A percentile compares a stretch with the other conserved stretches of the same genome.
Evolutionary conservation across 2,888 invertebrate species (phyloP).

Genomic region (Drosophila antonietae): DNA sequence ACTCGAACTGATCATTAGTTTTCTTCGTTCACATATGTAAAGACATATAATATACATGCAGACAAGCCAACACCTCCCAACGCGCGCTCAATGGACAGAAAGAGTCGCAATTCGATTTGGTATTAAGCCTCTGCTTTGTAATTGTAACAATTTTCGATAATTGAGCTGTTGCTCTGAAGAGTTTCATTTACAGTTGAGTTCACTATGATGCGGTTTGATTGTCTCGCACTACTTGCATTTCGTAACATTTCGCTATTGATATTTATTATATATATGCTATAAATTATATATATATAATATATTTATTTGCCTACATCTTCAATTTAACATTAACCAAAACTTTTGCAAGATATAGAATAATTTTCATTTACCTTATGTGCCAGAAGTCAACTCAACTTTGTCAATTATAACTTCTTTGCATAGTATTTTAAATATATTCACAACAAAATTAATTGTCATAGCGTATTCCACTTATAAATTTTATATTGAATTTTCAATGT

Average conservation of each 20-base stretch:
- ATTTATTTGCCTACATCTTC: too few relatives aligned
- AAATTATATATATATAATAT: background rate
- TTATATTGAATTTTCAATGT: too few relatives aligned
- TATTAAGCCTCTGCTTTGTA: constrained; percentile 30
- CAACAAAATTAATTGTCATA: too few relatives aligned
- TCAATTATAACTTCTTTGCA: too few relatives aligned
- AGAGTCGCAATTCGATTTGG: constrained; percentile 63
- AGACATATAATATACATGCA: background rate
- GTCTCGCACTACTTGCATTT: background rate
- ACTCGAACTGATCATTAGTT: constrained; percentile 67
- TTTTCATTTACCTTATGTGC: too few relatives aligned
- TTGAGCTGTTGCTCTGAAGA: constrained; percentile 53
- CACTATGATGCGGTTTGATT: background rate
- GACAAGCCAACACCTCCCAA: constrained; percentile 55
- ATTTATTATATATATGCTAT: background rate
- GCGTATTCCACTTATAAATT: too few relatives aligned
- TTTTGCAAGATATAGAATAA: too few relatives aligned
- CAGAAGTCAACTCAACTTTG: too few relatives aligned
- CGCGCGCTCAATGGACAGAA: constrained; percentile 33
- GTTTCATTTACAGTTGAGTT: constrained; percentile 20
- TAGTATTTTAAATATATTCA: too few relatives aligned
- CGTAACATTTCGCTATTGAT: too few relatives aligned
- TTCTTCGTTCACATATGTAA: constrained; percentile 25
- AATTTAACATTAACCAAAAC: too few relatives aligned
- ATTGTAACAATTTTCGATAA: constrained; percentile 45